A percentile compares a stretch with the other conserved stretches of the same genome.
These are phyloP conservation scores for Sarcophaga rosellei DNA, from an alignment of 2,888 invertebrate genomes.

Conservation along the genomic window DNA sequence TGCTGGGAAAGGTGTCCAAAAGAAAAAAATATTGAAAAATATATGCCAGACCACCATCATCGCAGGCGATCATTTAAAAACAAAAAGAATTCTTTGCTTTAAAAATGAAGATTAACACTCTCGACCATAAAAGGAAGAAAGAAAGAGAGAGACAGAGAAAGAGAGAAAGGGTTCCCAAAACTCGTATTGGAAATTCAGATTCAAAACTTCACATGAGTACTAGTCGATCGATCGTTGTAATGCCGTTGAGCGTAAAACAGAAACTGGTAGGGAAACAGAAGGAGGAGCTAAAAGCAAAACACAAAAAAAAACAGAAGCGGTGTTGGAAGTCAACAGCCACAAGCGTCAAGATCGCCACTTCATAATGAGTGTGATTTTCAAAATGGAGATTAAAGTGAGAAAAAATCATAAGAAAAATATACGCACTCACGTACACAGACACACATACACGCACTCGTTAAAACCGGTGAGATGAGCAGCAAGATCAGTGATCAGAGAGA, in stretches of 20 bases:
- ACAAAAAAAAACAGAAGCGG: constrained; percentile 65
- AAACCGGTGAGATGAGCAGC: background rate
- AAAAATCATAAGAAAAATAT: background rate
- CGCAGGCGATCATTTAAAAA: constrained; percentile 36
- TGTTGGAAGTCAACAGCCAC: constrained; percentile 73
- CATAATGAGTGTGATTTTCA: constrained; percentile 75
- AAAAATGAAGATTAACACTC: constrained; percentile 56
- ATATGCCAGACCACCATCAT: constrained; percentile 58
- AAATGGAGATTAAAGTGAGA: constrained; percentile 76
- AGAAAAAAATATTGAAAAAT: background rate
- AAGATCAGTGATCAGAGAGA: background rate
- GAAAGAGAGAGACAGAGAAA: background rate
- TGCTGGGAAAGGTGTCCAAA: background rate
- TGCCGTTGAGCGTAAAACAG: background rate
- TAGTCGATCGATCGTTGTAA: background rate
- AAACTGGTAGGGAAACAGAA: constrained; percentile 41
- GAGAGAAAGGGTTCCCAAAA: constrained; percentile 39
- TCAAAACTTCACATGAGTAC: background rate
- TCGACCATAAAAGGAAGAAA: constrained; percentile 40
- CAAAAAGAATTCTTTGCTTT: constrained; percentile 26
- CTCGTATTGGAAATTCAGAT: constrained; percentile 17
- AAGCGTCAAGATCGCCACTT: constrained; percentile 73
- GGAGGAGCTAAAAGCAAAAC: constrained; percentile 73
- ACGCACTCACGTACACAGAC: background rate
- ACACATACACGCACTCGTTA: background rate